A percentile compares a stretch with the other conserved stretches of the same genome.
Evolutionary conservation across 2,888 invertebrate species (phyloP).

Genomic region (Platerodrilus igneus): DNA sequence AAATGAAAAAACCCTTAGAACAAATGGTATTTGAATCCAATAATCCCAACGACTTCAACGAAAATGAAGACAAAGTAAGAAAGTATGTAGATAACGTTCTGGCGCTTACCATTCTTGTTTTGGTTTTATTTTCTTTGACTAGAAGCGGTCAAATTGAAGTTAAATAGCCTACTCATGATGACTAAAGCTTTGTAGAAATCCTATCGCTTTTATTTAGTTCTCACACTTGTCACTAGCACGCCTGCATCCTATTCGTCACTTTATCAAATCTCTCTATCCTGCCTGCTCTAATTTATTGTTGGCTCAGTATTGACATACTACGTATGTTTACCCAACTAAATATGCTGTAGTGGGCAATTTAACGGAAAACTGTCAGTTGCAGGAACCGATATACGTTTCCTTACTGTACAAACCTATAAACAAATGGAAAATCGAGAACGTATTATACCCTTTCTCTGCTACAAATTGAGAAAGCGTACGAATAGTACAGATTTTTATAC

Average conservation of each 20-base stretch:
- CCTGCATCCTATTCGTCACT: conserved; percentile 12
- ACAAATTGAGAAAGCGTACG: too few species aligned
- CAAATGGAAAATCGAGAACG: conserved; percentile 10
- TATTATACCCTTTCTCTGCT: not conserved
- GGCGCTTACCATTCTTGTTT: conserved; percentile 14
- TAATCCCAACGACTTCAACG: conserved; percentile 15
- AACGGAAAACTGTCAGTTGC: conserved; percentile 16
- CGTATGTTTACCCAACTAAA: conserved; percentile 11
- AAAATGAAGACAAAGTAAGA: conserved; percentile 17
- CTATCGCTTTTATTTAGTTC: conserved; percentile 19
- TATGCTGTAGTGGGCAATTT: conserved; percentile 11
- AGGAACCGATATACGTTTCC: conserved; percentile 12
- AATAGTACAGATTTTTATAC: too few species aligned
- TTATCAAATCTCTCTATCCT: conserved; percentile 12
- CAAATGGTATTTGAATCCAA: conserved; percentile 20
- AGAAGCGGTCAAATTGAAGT: conserved; percentile 15
- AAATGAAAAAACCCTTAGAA: conserved; percentile 18
- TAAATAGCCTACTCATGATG: conserved; percentile 16
- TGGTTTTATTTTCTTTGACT: conserved; percentile 12
- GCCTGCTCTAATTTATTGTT: conserved; percentile 16
- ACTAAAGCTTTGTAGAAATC: conserved; percentile 18
- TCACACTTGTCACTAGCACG: conserved; percentile 16
- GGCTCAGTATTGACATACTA: conserved; percentile 11
- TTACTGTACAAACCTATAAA: conserved; percentile 8
- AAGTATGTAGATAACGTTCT: conserved; percentile 16